Percentiles rank a stretch among this genome's conserved stretches.
These are phyloP conservation scores for Sandelia bainsii DNA, from an alignment of 2,797 vertebrate genomes.

Conservation along the genomic window DNA sequence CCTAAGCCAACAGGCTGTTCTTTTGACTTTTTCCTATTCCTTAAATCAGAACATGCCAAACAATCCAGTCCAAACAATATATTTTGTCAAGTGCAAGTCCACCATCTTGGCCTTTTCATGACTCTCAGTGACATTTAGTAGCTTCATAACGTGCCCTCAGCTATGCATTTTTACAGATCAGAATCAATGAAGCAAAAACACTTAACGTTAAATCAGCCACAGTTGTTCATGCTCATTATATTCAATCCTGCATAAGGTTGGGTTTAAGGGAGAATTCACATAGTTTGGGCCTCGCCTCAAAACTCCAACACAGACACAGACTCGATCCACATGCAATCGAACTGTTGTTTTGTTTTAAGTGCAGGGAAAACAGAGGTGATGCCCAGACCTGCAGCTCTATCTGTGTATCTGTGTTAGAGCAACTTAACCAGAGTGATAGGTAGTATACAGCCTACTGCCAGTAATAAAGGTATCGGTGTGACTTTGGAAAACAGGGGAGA, in stretches of 20 bases:
- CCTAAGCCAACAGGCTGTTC: too few species aligned
- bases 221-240: too few species aligned
- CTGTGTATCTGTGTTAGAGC: conserved; percentile 1
- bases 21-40: neutral
- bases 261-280: too few species aligned
- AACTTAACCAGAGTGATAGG: conserved; percentile 34
- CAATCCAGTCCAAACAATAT: neutral
- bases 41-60: neutral
- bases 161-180: neutral
- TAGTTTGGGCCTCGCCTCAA: neutral
- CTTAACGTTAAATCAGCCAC: too few species aligned
- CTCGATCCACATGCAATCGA: neutral
- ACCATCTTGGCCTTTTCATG: neutral
- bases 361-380: conserved; percentile 12
- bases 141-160: neutral
- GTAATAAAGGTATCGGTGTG: conserved; percentile 19
- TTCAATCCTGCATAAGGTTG: too few species aligned
- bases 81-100: neutral
- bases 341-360: neutral
- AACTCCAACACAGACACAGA: neutral
- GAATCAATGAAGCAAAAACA: neutral
- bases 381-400: neutral
- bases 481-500: conserved; percentile 3
- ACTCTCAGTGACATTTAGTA: neutral
- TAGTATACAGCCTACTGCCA: conserved; percentile 19